Conservation (phyloP, 2,113 vertebrate species). For the Mormyrus lacerda region DNA sequence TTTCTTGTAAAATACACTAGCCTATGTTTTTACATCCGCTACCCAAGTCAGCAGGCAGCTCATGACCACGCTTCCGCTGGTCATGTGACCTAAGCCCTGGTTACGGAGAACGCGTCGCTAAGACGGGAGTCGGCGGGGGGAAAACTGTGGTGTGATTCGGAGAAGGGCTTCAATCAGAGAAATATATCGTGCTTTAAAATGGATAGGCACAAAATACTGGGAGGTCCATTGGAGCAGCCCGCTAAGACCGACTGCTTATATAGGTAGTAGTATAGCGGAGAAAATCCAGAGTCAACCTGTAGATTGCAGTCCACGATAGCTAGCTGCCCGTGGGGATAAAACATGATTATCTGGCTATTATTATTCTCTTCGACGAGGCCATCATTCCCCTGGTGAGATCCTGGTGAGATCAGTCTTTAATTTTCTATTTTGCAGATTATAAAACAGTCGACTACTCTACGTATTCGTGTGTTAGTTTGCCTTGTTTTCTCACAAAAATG, state of each 20-base stretch:
- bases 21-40: not conserved
- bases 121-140: slow-evolving; percentile 17
- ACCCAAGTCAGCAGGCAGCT: not conserved
- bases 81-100: slow-evolving; percentile 52
- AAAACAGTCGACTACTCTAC: slow-evolving; percentile 10
- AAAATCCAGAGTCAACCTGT: slow-evolving; percentile 7
- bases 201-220: not conserved
- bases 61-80: not conserved
- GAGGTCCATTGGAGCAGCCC: not conserved
- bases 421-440: slow-evolving; percentile 11
- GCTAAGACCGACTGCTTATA: not conserved
- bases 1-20: not conserved
- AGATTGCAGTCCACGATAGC: not conserved
- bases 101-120: slow-evolving; percentile 58
- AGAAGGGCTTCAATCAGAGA: not conserved
- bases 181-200: not conserved
- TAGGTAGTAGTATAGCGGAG: not conserved
- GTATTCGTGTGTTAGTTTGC: slow-evolving; percentile 31
- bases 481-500: not conserved
- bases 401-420: slow-evolving; percentile 29
- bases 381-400: slow-evolving; percentile 26
- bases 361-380: slow-evolving; percentile 37
- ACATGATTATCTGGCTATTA: slow-evolving; percentile 41
- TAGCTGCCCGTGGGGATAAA: slow-evolving; percentile 29
- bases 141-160: slow-evolving; percentile 12